phyloP scores from a whole-genome alignment of 2,797 vertebrate genomes.

The Gambelia wislizenii region DNA sequence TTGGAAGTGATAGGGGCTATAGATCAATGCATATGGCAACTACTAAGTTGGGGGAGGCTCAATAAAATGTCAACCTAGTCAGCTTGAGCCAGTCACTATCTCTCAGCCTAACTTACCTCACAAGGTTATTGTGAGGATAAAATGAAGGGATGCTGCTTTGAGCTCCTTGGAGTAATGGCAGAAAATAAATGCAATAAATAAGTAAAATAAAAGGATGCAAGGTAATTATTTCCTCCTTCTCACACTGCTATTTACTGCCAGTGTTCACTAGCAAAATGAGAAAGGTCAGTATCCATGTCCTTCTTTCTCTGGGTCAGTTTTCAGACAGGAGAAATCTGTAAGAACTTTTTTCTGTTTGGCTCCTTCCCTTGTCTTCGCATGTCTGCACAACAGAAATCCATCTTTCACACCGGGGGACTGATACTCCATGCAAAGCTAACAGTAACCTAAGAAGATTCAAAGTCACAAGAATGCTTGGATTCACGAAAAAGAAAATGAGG shows the following conservation, averaged over 20 bases:
- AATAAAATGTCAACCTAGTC: neutral
- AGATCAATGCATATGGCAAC: neutral
- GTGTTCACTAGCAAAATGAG: neutral
- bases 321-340: neutral
- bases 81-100: too few species aligned
- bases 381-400: neutral
- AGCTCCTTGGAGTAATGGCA: neutral
- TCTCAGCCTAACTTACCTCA: neutral
- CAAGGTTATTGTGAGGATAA: neutral
- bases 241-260: neutral
- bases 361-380: neutral
- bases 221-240: neutral
- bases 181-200: neutral
- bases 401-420: neutral
- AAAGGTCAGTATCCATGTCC: neutral
- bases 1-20: neutral
- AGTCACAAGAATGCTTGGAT: neutral
- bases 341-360: too few species aligned
- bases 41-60: neutral
- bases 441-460: neutral
- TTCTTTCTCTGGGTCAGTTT: too few species aligned
- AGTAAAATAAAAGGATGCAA: neutral
- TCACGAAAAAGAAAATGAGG: neutral
- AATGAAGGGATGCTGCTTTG: neutral
- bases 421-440: neutral